Evolutionary conservation across 2,888 invertebrate genomes (phyloP).

Genomic region (Leucophenga montana): DNA sequence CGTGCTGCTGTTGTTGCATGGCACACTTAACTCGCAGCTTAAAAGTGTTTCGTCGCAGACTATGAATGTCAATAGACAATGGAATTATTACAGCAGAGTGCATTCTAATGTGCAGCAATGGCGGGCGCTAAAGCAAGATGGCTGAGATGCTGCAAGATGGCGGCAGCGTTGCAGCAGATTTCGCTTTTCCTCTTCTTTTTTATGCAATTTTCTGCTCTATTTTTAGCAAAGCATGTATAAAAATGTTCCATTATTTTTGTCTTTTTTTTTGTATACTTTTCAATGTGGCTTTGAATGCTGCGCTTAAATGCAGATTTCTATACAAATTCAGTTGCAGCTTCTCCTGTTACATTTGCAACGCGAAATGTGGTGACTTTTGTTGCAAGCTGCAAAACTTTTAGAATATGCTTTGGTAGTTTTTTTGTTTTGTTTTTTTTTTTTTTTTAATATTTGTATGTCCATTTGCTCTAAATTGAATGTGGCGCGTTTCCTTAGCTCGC

Average conservation of each 20-base stretch:
- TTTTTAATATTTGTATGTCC: too few relatives aligned
- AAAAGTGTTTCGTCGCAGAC: slow-evolving; percentile 43
- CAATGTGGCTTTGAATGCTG: too few relatives aligned
- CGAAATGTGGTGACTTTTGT: slow-evolving; percentile 43
- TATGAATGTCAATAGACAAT: slow-evolving; percentile 64
- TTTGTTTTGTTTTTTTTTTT: too few relatives aligned
- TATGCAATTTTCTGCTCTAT: slow-evolving; percentile 1
- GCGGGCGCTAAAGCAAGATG: slow-evolving; percentile 20
- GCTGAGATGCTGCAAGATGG: background rate
- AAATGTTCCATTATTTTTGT: background rate
- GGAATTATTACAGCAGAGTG: slow-evolving; percentile 50
- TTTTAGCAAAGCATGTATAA: background rate
- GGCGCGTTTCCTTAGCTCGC: slow-evolving; percentile 35
- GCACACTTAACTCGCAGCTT: slow-evolving; percentile 20
- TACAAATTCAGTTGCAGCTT: slow-evolving; percentile 51
- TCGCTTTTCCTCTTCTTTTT: too few relatives aligned
- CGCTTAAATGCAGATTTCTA: slow-evolving; percentile 27
- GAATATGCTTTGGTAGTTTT: too few relatives aligned
- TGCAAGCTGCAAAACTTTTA: too few relatives aligned
- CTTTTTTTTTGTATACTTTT: slow-evolving; percentile 48
- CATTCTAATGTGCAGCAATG: slow-evolving; percentile 40
- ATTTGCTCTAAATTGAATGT: slow-evolving; percentile 54
- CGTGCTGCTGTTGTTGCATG: background rate
- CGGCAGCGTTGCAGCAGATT: background rate
- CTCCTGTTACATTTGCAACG: slow-evolving; percentile 48